phyloP scores from a whole-genome alignment of 2,113 vertebrate genomes.

The Platysternon megacephalum region DNA sequence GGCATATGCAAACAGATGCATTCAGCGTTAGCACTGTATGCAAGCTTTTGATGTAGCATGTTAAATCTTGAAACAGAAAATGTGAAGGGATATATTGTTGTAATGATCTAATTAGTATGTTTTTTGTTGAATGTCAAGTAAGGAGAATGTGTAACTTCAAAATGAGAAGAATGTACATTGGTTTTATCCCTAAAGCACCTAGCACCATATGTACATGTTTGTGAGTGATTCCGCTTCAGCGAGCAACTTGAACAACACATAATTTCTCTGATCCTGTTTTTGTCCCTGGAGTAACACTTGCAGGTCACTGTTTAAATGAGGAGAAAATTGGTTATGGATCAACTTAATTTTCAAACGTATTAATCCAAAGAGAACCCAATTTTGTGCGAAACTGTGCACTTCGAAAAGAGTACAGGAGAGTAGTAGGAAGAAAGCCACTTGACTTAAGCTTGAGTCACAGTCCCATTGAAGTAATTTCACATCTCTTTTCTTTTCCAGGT shows the following conservation, averaged over 20 bases:
- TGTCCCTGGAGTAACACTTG: conserved; percentile 64
- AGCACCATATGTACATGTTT: conserved; percentile 11
- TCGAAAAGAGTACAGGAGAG: conserved; percentile 5
- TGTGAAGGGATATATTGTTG: background rate
- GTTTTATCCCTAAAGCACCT: background rate
- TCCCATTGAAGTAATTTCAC: background rate
- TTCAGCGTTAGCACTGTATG: background rate
- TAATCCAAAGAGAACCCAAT: conserved; percentile 66
- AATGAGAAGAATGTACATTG: background rate
- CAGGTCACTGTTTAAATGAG: conserved; percentile 69
- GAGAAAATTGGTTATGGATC: conserved; percentile 79
- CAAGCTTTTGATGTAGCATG: accelerated
- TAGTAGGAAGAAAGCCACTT: background rate
- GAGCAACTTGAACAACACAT: conserved; percentile 31
- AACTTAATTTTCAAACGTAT: conserved; percentile 74
- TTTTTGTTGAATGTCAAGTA: background rate
- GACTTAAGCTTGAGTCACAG: background rate
- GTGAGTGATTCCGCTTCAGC: conserved; percentile 20
- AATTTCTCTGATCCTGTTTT: conserved; percentile 39
- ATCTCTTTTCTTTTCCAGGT: background rate
- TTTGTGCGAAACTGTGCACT: conserved; percentile 43
- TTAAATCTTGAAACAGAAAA: background rate
- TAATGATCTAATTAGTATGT: background rate
- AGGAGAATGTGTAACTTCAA: background rate
- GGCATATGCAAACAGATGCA: background rate